A percentile compares a stretch with the other conserved stretches of the same genome.
These are phyloP conservation scores for Alouatta palliata DNA, from an alignment of 2,113 vertebrate species.

Conservation along the genomic window DNA sequence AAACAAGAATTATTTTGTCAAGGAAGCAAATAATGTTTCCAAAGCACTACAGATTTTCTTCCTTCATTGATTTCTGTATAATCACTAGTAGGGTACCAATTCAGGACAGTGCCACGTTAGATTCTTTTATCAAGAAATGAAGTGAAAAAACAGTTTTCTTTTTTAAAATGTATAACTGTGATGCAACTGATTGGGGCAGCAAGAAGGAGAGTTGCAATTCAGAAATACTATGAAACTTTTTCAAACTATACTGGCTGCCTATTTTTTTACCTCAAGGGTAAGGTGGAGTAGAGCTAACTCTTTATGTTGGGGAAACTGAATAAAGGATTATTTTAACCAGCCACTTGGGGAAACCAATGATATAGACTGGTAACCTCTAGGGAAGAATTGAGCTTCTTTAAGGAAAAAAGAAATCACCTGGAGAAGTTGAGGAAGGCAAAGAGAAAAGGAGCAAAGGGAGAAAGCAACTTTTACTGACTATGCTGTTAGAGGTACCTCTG, in stretches of 20 bases:
- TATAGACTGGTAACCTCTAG: background rate
- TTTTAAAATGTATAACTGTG: background rate
- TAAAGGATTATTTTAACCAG: background rate
- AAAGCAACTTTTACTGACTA: background rate
- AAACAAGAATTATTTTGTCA: background rate
- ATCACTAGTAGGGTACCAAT: background rate
- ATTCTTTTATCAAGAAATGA: background rate
- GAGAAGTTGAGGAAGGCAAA: background rate
- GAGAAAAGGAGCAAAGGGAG: background rate
- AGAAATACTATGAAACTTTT: background rate
- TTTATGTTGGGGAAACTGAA: background rate
- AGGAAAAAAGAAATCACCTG: background rate
- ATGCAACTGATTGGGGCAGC: background rate
- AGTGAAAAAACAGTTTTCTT: background rate
- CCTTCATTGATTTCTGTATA: background rate
- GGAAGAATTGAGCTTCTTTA: background rate
- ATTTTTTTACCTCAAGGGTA: background rate
- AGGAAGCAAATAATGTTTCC: background rate
- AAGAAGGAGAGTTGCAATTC: background rate
- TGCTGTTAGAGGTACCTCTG: background rate
- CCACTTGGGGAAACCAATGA: background rate
- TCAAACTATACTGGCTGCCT: background rate
- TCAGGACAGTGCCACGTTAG: background rate
- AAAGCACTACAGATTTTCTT: background rate
- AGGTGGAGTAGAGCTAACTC: background rate